Evolutionary conservation across 1,140 invertebrate genomes (phyloP).

Genomic region (Hydropsyche tenuis): DNA sequence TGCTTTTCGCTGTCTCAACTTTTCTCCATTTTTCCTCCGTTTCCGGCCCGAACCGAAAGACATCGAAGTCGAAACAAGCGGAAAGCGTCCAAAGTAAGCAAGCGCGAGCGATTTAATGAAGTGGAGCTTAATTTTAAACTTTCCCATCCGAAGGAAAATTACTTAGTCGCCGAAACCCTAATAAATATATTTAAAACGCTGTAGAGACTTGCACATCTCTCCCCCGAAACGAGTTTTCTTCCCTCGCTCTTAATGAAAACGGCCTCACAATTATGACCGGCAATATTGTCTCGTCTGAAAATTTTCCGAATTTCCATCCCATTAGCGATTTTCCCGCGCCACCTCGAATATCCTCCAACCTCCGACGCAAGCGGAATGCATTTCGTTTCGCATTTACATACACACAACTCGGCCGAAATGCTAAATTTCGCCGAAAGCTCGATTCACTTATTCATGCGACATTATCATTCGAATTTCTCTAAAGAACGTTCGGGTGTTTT

Average conservation of each 20-base stretch:
- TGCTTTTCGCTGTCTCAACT: not conserved
- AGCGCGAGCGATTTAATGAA: conserved; percentile 16
- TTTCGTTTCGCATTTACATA: too few species aligned
- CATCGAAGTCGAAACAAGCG: not conserved
- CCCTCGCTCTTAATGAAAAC: not conserved
- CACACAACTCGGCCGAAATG: too few species aligned
- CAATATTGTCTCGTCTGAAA: conserved; percentile 4
- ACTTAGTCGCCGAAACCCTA: conserved; percentile 21
- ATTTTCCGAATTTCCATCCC: not conserved
- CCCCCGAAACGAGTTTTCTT: not conserved
- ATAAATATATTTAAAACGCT: conserved; percentile 19
- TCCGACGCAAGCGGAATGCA: too few species aligned
- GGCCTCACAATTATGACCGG: not conserved
- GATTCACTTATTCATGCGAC: too few species aligned
- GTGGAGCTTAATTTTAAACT: conserved; percentile 10
- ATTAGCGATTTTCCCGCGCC: not conserved
- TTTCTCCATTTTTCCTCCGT: not conserved
- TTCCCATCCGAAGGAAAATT: conserved; percentile 8
- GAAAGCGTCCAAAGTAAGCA: not conserved
- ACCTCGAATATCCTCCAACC: too few species aligned
- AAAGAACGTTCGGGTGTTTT: too few species aligned
- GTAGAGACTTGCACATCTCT: not conserved
- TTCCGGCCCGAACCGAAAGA: too few species aligned
- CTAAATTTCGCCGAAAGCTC: too few species aligned
- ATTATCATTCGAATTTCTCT: too few species aligned